Evolutionary conservation across 2,797 vertebrate genomes (phyloP), one percentile per base, ranked within the genome.

Genomic region (Varecia variegata): DNA sequence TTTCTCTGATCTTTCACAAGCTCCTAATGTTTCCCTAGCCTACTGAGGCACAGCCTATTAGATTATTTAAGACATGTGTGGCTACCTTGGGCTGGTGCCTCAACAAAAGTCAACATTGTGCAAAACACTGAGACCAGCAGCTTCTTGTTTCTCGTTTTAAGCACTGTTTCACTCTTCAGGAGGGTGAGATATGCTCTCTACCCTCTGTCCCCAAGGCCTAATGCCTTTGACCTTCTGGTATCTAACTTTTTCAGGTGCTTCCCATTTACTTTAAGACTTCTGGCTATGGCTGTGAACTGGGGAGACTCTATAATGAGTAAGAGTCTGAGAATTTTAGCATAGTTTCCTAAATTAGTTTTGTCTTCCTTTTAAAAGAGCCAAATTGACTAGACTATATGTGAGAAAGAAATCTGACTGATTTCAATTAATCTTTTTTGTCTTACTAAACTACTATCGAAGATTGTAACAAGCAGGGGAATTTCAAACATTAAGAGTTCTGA

Each of bases 311-410:
- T 5, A 56, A 12, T 20, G 21, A 95, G 15, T 76, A 65, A 47
- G 20, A 82, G n/a, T 76, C 45, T 82, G 50, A 89, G 27, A 84
- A 94, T 65, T 25, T 91, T 88, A 91, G 25, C 2, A 8, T 47
- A 45, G 23, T 79, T 85, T 88, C 27, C 38, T 84, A 88, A 90
- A 92, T 94, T 76, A n/a, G 25, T 76, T 94, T 81, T 74, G 14
- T 13, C 21, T 84, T 58, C 27, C 15, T 58, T 95, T 52, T 67
- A 35, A 93, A 90, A 70, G 17, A 67, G 13, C 7, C 60, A 5
- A 27, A 83, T 83, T 79, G 86, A 14, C 50, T 70, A 65, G 17
- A 62, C 30, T 82, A 11, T 40, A 73, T 1, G 50, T 30, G 30
- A 90, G 50, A 83, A 74, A 27, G 30, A 89, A 77, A 62, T 27